Conservation (phyloP, 2,797 vertebrate genomes). For the Rhinogobio ventralis region DNA sequence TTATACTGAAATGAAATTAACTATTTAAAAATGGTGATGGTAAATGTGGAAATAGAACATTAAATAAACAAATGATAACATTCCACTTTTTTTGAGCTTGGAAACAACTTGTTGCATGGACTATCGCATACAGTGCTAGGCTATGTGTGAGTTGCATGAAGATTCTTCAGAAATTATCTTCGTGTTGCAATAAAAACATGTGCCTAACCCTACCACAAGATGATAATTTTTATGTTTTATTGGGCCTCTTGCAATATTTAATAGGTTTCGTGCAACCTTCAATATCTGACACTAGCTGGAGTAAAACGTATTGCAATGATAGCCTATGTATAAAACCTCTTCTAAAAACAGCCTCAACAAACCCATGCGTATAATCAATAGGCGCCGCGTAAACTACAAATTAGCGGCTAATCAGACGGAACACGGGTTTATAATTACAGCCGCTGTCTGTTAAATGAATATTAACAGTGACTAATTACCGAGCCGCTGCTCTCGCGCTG, state of each 20-base stretch:
- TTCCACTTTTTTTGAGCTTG: background rate
- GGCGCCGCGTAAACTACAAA: constrained; percentile 39
- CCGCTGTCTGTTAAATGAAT: constrained; percentile 44
- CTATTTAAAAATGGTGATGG: constrained; percentile 11
- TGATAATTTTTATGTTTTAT: background rate
- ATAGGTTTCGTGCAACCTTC: background rate
- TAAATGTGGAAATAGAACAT: background rate
- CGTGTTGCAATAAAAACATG: background rate
- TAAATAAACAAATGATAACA: constrained; percentile 10
- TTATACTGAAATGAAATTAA: constrained; percentile 5
- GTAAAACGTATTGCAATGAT: background rate
- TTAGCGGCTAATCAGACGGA: constrained; percentile 49
- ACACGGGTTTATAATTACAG: constrained; percentile 53
- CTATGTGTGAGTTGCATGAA: background rate
- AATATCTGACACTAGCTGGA: background rate
- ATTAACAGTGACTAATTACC: constrained; percentile 49
- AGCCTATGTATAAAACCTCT: background rate
- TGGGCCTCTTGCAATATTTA: background rate
- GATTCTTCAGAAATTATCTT: background rate
- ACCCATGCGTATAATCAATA: constrained; percentile 33
- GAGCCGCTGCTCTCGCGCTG: background rate
- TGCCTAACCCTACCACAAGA: background rate
- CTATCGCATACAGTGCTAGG: background rate
- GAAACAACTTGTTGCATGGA: background rate
- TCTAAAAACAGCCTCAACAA: constrained; percentile 33